phyloP scores from a whole-genome alignment of 2,113 vertebrate genomes.

The Circaetus gallicus region DNA sequence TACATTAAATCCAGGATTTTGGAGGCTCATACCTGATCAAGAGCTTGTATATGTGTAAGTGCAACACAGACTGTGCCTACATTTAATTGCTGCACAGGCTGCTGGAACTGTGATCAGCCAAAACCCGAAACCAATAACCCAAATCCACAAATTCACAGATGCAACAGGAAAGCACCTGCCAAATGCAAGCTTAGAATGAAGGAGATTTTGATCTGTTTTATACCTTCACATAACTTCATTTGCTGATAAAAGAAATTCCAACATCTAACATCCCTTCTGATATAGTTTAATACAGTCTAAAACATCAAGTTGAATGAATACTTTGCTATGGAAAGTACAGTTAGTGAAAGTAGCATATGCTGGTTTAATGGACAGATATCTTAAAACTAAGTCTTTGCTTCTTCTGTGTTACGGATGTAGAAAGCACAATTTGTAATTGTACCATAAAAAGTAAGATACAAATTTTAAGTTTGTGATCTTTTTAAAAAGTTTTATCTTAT shows the following conservation, averaged over 20 bases:
- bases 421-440: not conserved
- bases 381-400: not conserved
- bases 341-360: not conserved
- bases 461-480: not conserved
- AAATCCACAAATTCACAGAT: not conserved
- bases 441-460: not conserved
- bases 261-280: not conserved
- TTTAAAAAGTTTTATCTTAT: not conserved
- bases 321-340: not conserved
- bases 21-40: not conserved
- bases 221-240: not conserved
- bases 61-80: not conserved
- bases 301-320: not conserved
- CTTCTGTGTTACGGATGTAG: not conserved
- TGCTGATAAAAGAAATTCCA: not conserved
- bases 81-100: not conserved
- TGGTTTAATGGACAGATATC: not conserved
- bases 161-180: not conserved
- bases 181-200: not conserved
- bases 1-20: not conserved
- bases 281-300: not conserved
- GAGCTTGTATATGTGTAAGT: not conserved
- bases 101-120: not conserved
- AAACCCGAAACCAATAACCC: rapidly evolving
- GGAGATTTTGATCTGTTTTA: not conserved